Evolutionary conservation across 2,888 invertebrate species (phyloP).

Genomic region (Cantharis rustica): DNA sequence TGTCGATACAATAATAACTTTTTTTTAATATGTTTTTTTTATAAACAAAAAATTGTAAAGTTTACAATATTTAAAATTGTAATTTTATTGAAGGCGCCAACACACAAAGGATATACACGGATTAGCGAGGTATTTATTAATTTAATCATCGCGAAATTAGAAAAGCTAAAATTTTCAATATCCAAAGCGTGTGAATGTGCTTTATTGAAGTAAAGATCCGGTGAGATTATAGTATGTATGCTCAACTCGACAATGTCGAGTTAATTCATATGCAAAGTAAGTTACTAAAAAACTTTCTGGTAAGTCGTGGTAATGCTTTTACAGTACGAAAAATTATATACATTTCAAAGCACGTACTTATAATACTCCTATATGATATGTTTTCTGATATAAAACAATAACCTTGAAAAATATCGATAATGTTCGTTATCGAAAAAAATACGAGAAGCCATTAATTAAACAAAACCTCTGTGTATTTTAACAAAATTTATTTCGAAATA

Average conservation of each 20-base stretch:
- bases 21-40: no score
- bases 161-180: neutral
- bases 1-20: no score
- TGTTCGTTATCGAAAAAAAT: neutral
- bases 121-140: neutral
- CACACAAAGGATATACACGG: neutral
- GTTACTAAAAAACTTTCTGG: neutral
- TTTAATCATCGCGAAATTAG: neutral
- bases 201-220: conserved; percentile 1
- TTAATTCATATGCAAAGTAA: conserved; percentile 4
- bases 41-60: no score
- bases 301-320: neutral
- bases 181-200: neutral
- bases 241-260: neutral
- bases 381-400: neutral
- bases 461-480: neutral
- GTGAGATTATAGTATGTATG: neutral
- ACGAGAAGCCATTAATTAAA: neutral
- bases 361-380: neutral
- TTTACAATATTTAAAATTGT: neutral
- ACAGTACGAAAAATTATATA: neutral
- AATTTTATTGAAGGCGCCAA: neutral
- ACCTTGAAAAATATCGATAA: neutral
- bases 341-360: neutral
- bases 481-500: neutral